These are phyloP conservation scores for Sceloporus tristichus DNA, from an alignment of 2,113 vertebrate genomes.

Conservation along the genomic window DNA sequence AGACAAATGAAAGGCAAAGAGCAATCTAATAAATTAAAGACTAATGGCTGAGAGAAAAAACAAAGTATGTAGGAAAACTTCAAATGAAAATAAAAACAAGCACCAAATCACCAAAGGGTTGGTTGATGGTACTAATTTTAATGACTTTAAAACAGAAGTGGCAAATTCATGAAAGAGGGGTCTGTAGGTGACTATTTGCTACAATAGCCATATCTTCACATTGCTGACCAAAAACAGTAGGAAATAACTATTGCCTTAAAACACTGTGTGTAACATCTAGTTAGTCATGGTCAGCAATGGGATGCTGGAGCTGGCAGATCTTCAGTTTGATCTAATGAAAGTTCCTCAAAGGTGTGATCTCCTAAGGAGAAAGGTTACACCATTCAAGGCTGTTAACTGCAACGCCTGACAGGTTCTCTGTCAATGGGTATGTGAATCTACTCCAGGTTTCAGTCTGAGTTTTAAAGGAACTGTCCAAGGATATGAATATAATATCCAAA, in stretches of 20 bases:
- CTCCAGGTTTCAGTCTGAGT: not conserved
- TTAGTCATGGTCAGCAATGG: not conserved
- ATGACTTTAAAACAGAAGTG: not conserved
- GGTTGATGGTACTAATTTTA: not conserved
- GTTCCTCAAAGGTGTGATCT: no score
- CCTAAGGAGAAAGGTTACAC: no score
- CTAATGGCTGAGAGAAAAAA: not conserved
- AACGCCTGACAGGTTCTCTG: no score
- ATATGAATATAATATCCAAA: no score
- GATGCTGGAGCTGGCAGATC: not conserved
- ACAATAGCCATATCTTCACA: not conserved
- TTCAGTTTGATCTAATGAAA: not conserved
- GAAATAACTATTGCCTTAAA: not conserved
- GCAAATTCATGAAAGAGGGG: no score
- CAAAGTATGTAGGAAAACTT: not conserved
- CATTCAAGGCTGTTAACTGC: no score
- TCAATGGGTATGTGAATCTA: not conserved
- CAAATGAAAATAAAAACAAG: not conserved
- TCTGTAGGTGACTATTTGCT: no score
- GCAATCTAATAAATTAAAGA: conserved; percentile 53
- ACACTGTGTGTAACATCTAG: not conserved
- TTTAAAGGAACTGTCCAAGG: no score
- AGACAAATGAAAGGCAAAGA: conserved; percentile 44
- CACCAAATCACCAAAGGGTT: not conserved
- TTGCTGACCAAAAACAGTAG: not conserved